Base-by-base conservation (phyloP, 1,140 invertebrate genomes). In the Epicauta chinensis region DNA sequence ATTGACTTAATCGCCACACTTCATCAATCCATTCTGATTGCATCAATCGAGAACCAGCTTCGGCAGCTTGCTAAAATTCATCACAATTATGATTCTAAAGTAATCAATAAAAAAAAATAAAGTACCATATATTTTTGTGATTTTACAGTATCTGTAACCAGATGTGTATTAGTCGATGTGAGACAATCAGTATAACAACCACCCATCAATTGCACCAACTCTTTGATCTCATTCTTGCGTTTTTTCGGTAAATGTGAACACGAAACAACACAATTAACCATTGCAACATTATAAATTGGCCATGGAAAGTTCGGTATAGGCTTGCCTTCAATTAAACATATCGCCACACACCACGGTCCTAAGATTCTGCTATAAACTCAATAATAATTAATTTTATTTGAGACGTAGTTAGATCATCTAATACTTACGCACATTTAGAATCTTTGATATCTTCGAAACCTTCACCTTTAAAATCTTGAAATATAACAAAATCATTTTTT, bases 281-380 rank as follows among this genome's bases (percentile, higher is more conserved):
- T 92, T 0, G 87, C 83, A 31, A 87, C 78, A 16, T 84, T 89
- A 62, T 81, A 89, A 9, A 92, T 76, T n/a, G 91, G 89, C 59
- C 78, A 80, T 1, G 73, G 76, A 12, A 81, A 83, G 52, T 81
- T 76, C 0, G 90, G 91, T 49, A 94, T 83, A n/a, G 84, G 73
- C 57, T 81, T 74, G 12, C 79, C 79, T 62, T 83, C 79, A 12
- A 77, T 75, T 36, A 92, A 71, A 63, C 87, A 92, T 43, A 80
- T 77, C 9, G 87, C 71, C n/a, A 93, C 67, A 65, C 89, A 93
- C 31, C 79, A 76, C 9, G 91, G 87, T 0, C 90, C 89, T 49
- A 91, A 69, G 47, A 93, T 76, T 64, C 83, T 85, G 67, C 73
- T 82, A 59, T 59, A 72, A 58, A 71, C 44, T 47, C 34, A 23